Conservation (phyloP, 2,888 invertebrate genomes). For the Deilephila elpenor region DNA sequence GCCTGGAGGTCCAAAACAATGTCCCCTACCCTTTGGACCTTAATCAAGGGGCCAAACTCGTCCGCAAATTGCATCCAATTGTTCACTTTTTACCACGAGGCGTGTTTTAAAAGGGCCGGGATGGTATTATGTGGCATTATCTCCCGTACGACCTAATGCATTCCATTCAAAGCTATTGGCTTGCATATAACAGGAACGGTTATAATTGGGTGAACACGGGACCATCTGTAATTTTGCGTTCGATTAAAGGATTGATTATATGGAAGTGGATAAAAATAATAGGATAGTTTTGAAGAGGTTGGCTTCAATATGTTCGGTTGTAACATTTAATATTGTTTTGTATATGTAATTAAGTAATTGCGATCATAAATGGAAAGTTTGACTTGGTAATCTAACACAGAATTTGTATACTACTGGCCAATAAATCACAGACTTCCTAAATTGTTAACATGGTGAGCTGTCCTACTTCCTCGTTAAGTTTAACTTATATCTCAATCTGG, state of each 20-base stretch:
- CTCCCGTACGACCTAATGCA: slow-evolving; percentile 67
- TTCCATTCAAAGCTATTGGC: slow-evolving; percentile 71
- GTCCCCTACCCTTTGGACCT: slow-evolving; percentile 68
- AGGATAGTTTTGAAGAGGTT: too few relatives aligned
- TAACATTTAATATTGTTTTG: too few relatives aligned
- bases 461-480: too few relatives aligned
- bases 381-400: too few relatives aligned
- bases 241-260: slow-evolving; percentile 40
- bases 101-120: slow-evolving; percentile 62
- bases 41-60: slow-evolving; percentile 81
- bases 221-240: slow-evolving; percentile 56
- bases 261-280: not conserved
- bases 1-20: slow-evolving; percentile 74
- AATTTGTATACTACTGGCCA: too few relatives aligned
- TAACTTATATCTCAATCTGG: too few relatives aligned
- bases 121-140: slow-evolving; percentile 73
- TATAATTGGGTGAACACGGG: slow-evolving; percentile 60
- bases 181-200: slow-evolving; percentile 61
- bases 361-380: too few relatives aligned
- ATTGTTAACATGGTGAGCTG: too few relatives aligned
- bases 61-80: slow-evolving; percentile 84
- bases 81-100: slow-evolving; percentile 81
- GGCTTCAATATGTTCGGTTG: too few relatives aligned
- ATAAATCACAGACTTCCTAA: too few relatives aligned
- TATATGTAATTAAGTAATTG: too few relatives aligned